These are phyloP conservation scores for Nyctereutes procyonoides DNA, from an alignment of 2,113 vertebrate species.

Conservation along the genomic window DNA sequence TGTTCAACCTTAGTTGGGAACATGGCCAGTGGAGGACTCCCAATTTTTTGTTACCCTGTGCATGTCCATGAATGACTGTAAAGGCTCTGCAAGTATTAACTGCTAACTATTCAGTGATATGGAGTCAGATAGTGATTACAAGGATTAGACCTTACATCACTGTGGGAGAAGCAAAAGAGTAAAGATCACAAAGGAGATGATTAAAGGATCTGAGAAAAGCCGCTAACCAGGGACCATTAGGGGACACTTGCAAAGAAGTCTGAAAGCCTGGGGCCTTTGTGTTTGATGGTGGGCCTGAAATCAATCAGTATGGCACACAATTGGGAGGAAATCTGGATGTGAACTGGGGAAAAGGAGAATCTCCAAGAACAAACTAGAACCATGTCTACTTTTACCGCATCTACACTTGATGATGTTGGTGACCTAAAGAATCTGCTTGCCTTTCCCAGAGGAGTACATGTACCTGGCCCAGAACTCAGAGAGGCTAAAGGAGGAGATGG, in stretches of 20 bases:
- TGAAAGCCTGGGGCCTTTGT: neutral
- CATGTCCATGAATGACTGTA: neutral
- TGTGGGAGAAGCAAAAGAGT: neutral
- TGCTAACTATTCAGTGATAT: neutral
- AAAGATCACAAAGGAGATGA: neutral
- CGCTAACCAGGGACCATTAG: neutral
- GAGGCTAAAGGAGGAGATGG: neutral
- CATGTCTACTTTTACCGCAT: neutral
- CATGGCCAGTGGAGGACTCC: neutral
- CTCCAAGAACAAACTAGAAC: neutral
- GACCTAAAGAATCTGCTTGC: neutral
- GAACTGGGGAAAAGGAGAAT: neutral
- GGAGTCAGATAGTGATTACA: neutral
- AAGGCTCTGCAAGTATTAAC: neutral
- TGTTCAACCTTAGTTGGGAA: neutral
- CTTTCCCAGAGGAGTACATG: neutral
- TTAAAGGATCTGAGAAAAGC: neutral
- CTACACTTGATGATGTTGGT: neutral
- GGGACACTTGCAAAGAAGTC: neutral
- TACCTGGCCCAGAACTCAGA: neutral
- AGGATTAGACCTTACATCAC: neutral
- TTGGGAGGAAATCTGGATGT: neutral
- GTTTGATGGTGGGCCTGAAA: neutral
- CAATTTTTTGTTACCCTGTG: neutral
- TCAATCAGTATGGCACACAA: neutral